phyloP scores from a whole-genome alignment of 2,888 invertebrate species.

The Nemotelus pantherinus region DNA sequence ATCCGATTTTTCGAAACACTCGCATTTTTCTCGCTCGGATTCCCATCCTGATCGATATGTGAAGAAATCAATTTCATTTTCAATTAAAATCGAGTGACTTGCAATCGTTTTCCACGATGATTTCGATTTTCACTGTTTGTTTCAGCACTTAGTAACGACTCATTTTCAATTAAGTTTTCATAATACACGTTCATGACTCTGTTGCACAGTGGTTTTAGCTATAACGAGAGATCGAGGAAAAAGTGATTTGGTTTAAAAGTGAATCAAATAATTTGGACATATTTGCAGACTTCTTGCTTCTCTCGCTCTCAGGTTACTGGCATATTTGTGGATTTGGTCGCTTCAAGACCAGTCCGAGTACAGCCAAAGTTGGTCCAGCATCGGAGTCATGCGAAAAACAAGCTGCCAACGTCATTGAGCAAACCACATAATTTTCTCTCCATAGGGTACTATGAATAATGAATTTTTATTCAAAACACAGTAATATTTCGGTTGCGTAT shows the following conservation, averaged over 20 bases:
- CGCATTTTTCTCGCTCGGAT: neutral
- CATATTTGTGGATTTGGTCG: neutral
- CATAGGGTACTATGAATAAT: constrained; percentile 22
- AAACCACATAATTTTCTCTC: constrained; percentile 13
- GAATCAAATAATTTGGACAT: neutral
- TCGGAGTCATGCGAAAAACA: neutral
- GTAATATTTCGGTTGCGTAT: neutral
- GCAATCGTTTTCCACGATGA: constrained; percentile 3
- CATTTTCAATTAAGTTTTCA: neutral
- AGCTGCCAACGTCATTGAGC: constrained; percentile 19
- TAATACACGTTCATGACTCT: neutral
- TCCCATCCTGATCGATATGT: neutral
- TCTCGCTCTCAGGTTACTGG: neutral
- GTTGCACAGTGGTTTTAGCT: neutral
- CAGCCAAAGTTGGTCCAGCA: neutral
- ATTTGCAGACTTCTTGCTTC: neutral
- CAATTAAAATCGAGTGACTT: constrained; percentile 23
- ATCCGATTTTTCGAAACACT: too few species aligned
- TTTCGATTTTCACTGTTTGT: neutral
- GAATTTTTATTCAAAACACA: neutral
- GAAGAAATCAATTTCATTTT: constrained; percentile 3
- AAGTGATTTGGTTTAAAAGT: neutral
- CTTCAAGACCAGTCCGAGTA: neutral
- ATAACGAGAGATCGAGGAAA: neutral
- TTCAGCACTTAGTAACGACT: neutral